These are phyloP conservation scores for Nineta flava DNA, from an alignment of 2,888 invertebrate genomes.

Conservation along the genomic window DNA sequence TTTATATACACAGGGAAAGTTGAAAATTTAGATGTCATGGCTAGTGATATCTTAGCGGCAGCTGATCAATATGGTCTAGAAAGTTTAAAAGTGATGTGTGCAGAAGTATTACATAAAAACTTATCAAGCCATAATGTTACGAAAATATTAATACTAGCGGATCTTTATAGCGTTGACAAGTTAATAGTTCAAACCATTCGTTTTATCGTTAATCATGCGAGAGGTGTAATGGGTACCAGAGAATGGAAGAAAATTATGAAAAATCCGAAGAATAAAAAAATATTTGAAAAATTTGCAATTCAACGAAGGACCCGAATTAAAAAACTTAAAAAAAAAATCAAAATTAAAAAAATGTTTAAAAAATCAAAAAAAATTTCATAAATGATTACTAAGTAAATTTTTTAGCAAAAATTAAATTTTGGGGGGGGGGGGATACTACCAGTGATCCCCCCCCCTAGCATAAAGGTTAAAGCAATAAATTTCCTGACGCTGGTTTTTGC, in stretches of 20 bases:
- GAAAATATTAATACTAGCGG: constrained; percentile 91
- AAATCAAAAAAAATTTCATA: no score
- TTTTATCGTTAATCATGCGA: constrained; percentile 97
- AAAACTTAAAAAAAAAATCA: no score
- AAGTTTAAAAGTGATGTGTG: constrained; percentile 97
- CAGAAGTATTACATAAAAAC: constrained; percentile 89
- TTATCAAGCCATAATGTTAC: constrained; percentile 93
- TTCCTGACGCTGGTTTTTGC: no score
- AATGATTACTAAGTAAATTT: no score
- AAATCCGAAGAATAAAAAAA: no score
- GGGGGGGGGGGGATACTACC: no score
- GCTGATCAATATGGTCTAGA: constrained; percentile 98
- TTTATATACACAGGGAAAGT: constrained; percentile 98
- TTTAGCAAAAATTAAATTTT: no score
- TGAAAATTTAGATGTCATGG: constrained; percentile 94
- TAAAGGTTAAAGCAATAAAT: no score
- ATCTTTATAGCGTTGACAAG: constrained; percentile 95
- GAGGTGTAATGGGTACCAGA: constrained; percentile 95
- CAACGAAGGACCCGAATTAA: no score
- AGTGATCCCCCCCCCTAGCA: no score
- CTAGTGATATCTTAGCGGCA: constrained; percentile 92
- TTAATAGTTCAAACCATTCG: constrained; percentile 97
- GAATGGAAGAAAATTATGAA: constrained; percentile 98
- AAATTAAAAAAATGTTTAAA: no score
- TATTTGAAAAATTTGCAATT: no score